Evolutionary conservation across 2,888 invertebrate species (phyloP), one percentile per base, ranked within the genome.

Genomic region (Tiliacea aurago): DNA sequence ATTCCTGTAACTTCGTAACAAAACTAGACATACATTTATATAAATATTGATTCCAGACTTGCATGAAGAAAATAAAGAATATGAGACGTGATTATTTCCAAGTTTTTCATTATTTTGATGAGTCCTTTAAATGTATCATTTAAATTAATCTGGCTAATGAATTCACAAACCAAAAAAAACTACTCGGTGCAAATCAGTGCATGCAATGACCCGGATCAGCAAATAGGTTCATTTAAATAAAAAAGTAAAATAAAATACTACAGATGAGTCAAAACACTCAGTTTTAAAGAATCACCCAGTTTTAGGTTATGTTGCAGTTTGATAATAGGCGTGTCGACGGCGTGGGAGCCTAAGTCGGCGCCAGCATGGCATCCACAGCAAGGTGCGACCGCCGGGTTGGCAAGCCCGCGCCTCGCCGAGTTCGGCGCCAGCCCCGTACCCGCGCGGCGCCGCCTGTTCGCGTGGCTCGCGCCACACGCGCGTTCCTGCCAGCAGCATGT

Each of bases 401-500:
- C 72, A 18, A 76, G 82, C 20, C 61, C 77, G 10, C 77, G 82
- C 20, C 77, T 82, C 18, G 4, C 0, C 6, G 81, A 75, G 47
- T 41, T 72, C 18, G 84, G 81, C 13, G 18, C 6, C 7, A 81
- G 81, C 63, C 0, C 55, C 63, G 76, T 81, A 37, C 20, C 84
- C 0, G 81, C 66, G 43, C 81, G 81, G 2, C 56, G 71, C 63
- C 81, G 76, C 43, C 33, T 84, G 37, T 62, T 56, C 63, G 81
- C 81, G 43, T 23, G 71, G 47, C 59, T 70, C 15, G 6, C 45
- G n/a, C 28, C n/a, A 15, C 6, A 2, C n/a, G 67, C 51, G 45
- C 11, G 0, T 3, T 0, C 1, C n/a, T 1, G 2, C 41, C 68
- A 68, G 56, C 0, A 0, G 15, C 18, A 33, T 47, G 23, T 11